Evolutionary conservation across 1,140 invertebrate species (phyloP).

Genomic region (Linepithema humile): DNA sequence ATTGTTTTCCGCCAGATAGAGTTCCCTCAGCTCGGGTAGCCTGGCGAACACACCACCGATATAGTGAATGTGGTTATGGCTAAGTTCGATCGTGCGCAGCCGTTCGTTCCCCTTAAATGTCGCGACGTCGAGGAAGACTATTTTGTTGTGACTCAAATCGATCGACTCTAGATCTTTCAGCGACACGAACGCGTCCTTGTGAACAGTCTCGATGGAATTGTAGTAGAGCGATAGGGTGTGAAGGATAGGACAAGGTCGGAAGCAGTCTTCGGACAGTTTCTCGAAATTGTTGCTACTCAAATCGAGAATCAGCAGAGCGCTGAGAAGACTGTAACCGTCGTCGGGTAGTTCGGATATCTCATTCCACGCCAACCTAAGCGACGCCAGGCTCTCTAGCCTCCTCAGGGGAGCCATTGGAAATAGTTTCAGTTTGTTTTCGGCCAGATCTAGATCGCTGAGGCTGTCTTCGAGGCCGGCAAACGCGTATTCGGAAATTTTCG

Average conservation of each 20-base stretch:
- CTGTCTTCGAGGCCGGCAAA: conserved; percentile 93
- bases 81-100: conserved; percentile 92
- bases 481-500: conserved; percentile 92
- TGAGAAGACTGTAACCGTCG: conserved; percentile 89
- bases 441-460: conserved; percentile 92
- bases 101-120: conserved; percentile 91
- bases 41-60: conserved; percentile 92
- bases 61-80: conserved; percentile 94
- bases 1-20: conserved; percentile 96
- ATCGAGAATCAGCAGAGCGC: conserved; percentile 91
- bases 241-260: conserved; percentile 91
- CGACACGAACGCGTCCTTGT: conserved; percentile 90
- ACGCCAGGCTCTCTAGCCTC: conserved; percentile 89
- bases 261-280: conserved; percentile 90
- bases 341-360: conserved; percentile 89
- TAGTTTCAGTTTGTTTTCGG: conserved; percentile 92
- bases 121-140: conserved; percentile 89
- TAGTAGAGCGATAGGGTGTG: conserved; percentile 92
- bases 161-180: conserved; percentile 91
- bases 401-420: conserved; percentile 93
- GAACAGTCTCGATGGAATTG: conserved; percentile 91
- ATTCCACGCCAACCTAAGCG: conserved; percentile 93
- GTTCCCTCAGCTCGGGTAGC: conserved; percentile 90
- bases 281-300: conserved; percentile 94
- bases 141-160: conserved; percentile 95